These are phyloP conservation scores for Lota lota DNA, from an alignment of 2,113 vertebrate genomes.

Conservation along the genomic window DNA sequence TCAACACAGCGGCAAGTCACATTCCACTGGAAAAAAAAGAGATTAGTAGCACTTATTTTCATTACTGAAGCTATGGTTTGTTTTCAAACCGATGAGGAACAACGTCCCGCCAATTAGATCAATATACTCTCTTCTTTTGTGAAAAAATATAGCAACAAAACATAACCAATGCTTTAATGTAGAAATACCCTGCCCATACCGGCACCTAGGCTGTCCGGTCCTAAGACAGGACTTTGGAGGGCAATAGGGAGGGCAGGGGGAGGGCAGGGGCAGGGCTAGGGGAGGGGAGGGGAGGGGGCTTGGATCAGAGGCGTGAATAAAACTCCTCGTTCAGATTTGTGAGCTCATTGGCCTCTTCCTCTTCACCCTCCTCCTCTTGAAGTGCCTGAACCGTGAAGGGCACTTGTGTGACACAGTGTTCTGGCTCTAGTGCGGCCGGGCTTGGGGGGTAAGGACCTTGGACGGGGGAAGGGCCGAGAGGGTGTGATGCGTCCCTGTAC, in stretches of 20 bases:
- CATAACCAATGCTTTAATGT: conserved; percentile 15
- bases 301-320: conserved; percentile 78
- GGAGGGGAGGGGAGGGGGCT: conserved; percentile 21
- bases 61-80: conserved; percentile 20
- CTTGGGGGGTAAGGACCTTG: conserved; percentile 47
- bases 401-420: conserved; percentile 30
- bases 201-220: conserved; percentile 13
- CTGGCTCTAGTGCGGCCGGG: conserved; percentile 29
- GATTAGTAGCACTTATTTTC: conserved; percentile 1
- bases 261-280: too few species aligned
- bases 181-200: neutral
- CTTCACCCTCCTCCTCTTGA: conserved; percentile 65
- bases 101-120: conserved; percentile 18
- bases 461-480: conserved; percentile 42
- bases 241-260: conserved; percentile 14
- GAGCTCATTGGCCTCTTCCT: conserved; percentile 77
- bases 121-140: neutral
- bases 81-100: neutral
- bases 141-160: conserved; percentile 20
- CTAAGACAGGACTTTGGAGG: conserved; percentile 12
- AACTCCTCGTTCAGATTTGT: conserved; percentile 87
- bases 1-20: conserved; percentile 61
- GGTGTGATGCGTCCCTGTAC: conserved; percentile 64
- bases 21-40: conserved; percentile 14
- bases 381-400: conserved; percentile 49